phyloP scores from a whole-genome alignment of 2,888 invertebrate genomes.

The Rhingia campestris region DNA sequence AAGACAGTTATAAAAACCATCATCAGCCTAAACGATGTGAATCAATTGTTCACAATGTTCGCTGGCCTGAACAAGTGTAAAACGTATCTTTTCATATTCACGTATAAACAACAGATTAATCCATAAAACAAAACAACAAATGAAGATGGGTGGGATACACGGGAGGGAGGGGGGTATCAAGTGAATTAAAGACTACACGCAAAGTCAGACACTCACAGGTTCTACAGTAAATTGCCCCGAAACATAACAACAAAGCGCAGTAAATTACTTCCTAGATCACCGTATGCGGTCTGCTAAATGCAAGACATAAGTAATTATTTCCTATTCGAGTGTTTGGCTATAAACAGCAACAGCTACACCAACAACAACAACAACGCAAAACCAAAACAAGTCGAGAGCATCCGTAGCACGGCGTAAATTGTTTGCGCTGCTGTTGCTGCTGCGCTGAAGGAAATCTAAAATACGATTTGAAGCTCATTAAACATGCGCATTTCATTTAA shows the following conservation, averaged over 20 bases:
- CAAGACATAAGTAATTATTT: slow-evolving; percentile 73
- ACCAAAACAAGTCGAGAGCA: slow-evolving; percentile 51
- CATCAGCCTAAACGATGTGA: slow-evolving; percentile 29
- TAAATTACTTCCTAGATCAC: slow-evolving; percentile 74
- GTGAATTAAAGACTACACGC: slow-evolving; percentile 18
- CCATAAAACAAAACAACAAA: slow-evolving; percentile 22
- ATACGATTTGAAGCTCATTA: slow-evolving; percentile 74
- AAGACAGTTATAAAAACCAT: slow-evolving; percentile 1
- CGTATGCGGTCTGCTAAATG: slow-evolving; percentile 73
- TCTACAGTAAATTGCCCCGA: slow-evolving; percentile 68
- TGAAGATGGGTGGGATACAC: background rate
- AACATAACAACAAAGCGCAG: slow-evolving; percentile 69
- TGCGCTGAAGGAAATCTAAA: slow-evolving; percentile 64
- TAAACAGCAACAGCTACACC: slow-evolving; percentile 37
- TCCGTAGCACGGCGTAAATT: slow-evolving; percentile 62
- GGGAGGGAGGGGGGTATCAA: background rate
- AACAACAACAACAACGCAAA: slow-evolving; percentile 7
- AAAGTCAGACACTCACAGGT: slow-evolving; percentile 31
- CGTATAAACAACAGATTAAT: slow-evolving; percentile 52
- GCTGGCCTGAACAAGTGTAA: slow-evolving; percentile 37
- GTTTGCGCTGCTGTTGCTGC: slow-evolving; percentile 51
- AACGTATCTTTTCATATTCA: slow-evolving; percentile 7
- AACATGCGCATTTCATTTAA: slow-evolving; percentile 75
- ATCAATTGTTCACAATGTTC: slow-evolving; percentile 38
- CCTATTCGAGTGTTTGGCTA: slow-evolving; percentile 66